These are phyloP conservation scores for Nasonovia ribisnigri DNA, from an alignment of 2,888 invertebrate genomes.

Conservation along the genomic window DNA sequence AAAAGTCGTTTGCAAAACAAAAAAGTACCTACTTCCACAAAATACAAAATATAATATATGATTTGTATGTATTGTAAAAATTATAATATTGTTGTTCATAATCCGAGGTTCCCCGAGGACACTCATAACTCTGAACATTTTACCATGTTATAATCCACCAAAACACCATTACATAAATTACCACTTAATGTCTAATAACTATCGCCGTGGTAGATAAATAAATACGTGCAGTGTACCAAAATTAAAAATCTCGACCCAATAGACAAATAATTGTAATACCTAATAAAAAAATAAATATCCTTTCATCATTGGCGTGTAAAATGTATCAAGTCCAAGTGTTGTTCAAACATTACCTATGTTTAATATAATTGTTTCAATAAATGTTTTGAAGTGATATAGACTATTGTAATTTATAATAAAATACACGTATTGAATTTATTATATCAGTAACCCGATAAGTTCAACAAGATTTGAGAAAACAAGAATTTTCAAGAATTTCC, in stretches of 20 bases:
- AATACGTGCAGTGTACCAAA: neutral
- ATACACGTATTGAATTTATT: neutral
- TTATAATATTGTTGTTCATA: constrained; percentile 18
- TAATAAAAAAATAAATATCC: too few relatives aligned
- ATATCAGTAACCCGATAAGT: neutral
- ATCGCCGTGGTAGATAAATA: neutral
- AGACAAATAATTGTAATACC: neutral
- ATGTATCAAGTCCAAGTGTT: too few relatives aligned
- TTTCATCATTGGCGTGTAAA: too few relatives aligned
- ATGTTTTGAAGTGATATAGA: neutral
- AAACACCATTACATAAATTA: constrained; percentile 10
- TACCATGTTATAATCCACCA: neutral
- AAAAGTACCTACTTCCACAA: neutral
- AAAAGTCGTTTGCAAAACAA: neutral
- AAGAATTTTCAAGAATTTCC: neutral
- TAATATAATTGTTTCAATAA: too few relatives aligned
- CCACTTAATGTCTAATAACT: neutral
- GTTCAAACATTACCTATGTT: too few relatives aligned
- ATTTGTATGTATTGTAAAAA: constrained; percentile 22
- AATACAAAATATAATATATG: neutral
- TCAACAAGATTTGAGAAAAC: neutral
- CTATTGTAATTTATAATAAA: neutral
- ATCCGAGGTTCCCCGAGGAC: neutral
- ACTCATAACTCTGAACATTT: neutral
- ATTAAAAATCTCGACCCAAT: neutral